These are phyloP conservation scores for Leptinotarsa rubiginosa DNA, from an alignment of 2,888 invertebrate genomes.

Conservation along the genomic window DNA sequence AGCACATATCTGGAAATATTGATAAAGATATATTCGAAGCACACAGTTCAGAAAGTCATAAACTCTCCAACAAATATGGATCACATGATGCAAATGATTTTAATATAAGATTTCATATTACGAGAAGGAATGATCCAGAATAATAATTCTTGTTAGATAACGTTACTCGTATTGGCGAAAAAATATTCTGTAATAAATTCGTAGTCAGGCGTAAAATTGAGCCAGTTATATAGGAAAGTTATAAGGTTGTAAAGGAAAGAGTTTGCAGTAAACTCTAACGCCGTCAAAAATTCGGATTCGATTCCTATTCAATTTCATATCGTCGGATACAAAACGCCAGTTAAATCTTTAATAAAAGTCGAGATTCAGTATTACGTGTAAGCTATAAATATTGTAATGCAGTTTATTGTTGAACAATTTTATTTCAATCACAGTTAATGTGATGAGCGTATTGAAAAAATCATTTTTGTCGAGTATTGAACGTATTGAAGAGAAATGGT, in stretches of 20 bases:
- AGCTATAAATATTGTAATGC: background rate
- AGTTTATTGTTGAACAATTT: background rate
- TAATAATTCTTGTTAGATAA: background rate
- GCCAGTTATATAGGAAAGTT: constrained; percentile 21
- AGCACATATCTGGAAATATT: background rate
- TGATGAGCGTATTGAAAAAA: too few relatives aligned
- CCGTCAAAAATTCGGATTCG: constrained; percentile 24
- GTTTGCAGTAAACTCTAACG: constrained; percentile 26
- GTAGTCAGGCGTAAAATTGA: constrained; percentile 31
- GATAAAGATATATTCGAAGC: background rate
- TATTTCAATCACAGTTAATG: background rate
- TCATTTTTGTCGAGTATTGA: too few relatives aligned
- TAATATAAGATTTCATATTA: background rate
- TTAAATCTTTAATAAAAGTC: background rate
- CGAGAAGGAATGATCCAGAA: background rate
- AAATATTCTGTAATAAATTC: constrained; percentile 32
- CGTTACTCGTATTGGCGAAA: constrained; percentile 17
- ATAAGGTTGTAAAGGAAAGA: background rate
- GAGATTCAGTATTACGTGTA: background rate
- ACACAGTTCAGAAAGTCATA: background rate
- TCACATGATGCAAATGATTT: background rate
- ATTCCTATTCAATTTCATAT: constrained; percentile 21
- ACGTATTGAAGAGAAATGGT: too few relatives aligned
- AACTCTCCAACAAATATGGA: background rate
- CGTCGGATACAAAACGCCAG: background rate